Percentiles rank a stretch among this genome's conserved stretches.
Conservation (phyloP, 2,888 invertebrate genomes). For the Eupithecia pulchellata region DNA sequence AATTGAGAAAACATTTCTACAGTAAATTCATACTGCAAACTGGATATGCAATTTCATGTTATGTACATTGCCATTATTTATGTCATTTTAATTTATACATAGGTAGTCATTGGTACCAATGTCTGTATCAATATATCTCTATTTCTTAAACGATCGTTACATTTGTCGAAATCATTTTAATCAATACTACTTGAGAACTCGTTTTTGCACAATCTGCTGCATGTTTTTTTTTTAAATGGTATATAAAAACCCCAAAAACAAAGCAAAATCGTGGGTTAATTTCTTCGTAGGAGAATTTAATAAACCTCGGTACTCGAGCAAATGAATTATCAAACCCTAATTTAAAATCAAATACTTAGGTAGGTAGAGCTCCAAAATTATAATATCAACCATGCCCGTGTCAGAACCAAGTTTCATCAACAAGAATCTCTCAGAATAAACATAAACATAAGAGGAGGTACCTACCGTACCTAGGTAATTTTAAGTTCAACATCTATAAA, state of each 20-base stretch:
- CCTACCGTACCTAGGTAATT: not conserved
- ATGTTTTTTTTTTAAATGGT: not conserved
- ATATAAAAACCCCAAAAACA: not conserved
- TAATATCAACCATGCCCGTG: not conserved
- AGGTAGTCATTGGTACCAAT: not conserved
- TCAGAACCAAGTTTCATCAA: not conserved
- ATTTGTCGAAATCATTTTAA: not conserved
- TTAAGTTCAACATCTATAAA: not conserved
- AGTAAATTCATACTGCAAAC: not conserved
- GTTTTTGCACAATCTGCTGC: not conserved
- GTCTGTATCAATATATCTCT: too few species aligned
- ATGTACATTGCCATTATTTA: not conserved
- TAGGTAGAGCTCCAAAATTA: not conserved
- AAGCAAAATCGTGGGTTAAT: not conserved
- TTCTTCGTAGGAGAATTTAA: not conserved
- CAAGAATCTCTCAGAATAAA: not conserved
- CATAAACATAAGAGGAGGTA: not conserved
- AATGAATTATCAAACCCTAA: not conserved
- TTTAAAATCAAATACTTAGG: not conserved
- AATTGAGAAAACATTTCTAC: not conserved
- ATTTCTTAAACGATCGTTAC: not conserved
- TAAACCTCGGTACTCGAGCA: not conserved
- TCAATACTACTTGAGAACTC: not conserved
- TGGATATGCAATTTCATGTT: not conserved
- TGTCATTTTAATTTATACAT: not conserved